phyloP scores from a whole-genome alignment of 2,888 invertebrate species.

The Apamea epomidion region DNA sequence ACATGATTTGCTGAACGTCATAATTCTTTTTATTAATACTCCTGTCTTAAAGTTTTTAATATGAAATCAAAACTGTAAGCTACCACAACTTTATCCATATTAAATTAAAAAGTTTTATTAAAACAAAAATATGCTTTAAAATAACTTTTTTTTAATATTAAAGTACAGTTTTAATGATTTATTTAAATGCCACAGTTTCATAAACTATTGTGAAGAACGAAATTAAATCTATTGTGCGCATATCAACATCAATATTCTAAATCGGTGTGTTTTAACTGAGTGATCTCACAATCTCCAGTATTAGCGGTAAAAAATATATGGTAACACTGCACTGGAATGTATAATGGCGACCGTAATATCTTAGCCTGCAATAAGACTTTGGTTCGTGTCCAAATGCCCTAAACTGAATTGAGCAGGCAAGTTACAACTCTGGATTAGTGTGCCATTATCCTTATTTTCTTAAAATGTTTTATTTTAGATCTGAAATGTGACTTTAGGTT shows the following conservation, averaged over 20 bases:
- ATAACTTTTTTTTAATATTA: neutral
- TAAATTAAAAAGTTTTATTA: neutral
- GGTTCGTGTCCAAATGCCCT: constrained; percentile 62
- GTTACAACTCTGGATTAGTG: constrained; percentile 36
- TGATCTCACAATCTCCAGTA: neutral
- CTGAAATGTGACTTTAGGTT: neutral
- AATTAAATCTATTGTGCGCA: neutral
- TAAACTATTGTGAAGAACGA: neutral
- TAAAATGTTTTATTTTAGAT: constrained; percentile 20
- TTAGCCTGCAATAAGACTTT: constrained; percentile 57
- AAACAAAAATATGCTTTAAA: neutral
- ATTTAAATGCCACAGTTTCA: neutral
- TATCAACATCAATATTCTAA: neutral
- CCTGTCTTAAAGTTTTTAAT: too few relatives aligned
- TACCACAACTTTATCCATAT: neutral
- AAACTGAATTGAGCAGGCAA: constrained; percentile 50
- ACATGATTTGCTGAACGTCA: too few relatives aligned
- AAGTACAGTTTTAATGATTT: neutral
- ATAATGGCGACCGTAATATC: constrained; percentile 45
- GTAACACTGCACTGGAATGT: constrained; percentile 27
- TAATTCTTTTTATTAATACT: too few relatives aligned
- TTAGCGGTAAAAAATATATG: constrained; percentile 9
- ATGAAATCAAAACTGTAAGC: neutral
- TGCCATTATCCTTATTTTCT: constrained; percentile 41
- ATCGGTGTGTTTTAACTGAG: neutral